A percentile compares a stretch with the other conserved stretches of the same genome.
Conservation (phyloP, 1,140 invertebrate species). For the Dendroctonus valens region DNA sequence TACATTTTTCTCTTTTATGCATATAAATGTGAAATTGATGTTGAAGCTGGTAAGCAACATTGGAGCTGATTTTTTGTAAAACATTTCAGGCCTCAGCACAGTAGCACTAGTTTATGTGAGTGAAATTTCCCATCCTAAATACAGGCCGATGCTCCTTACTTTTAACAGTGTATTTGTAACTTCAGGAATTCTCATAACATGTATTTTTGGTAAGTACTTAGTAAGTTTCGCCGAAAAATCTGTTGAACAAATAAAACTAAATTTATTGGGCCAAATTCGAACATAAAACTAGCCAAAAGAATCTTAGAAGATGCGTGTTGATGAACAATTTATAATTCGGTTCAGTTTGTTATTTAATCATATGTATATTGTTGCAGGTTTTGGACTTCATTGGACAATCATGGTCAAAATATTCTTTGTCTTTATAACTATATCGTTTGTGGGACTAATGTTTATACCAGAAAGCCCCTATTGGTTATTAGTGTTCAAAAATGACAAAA, state of each 20-base stretch:
- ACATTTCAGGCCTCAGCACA: constrained; percentile 52
- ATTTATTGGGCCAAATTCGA: too few relatives aligned
- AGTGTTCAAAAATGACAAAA: constrained; percentile 49
- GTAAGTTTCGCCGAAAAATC: too few relatives aligned
- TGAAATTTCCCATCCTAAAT: constrained; percentile 56
- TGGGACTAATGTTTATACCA: constrained; percentile 52
- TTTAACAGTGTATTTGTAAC: constrained; percentile 59
- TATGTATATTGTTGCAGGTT: constrained; percentile 40
- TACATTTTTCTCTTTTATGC: too few relatives aligned
- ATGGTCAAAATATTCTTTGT: constrained; percentile 52
- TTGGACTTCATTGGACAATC: constrained; percentile 53
- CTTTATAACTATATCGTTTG: constrained; percentile 30
- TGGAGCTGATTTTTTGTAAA: too few relatives aligned
- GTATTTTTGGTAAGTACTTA: constrained; percentile 45
- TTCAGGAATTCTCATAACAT: constrained; percentile 58
- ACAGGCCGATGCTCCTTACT: constrained; percentile 56
- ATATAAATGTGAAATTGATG: too few relatives aligned
- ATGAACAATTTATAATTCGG: too few relatives aligned
- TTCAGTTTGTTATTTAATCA: too few relatives aligned
- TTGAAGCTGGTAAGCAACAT: too few relatives aligned
- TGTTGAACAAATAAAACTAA: too few relatives aligned
- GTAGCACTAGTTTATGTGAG: constrained; percentile 58
- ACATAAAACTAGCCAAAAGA: too few relatives aligned
- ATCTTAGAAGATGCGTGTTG: too few relatives aligned
- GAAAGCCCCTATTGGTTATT: constrained; percentile 61